A percentile compares a stretch with the other conserved stretches of the same genome.
phyloP scores from a whole-genome alignment of 2,113 vertebrate species.

The Charadrius vociferus region DNA sequence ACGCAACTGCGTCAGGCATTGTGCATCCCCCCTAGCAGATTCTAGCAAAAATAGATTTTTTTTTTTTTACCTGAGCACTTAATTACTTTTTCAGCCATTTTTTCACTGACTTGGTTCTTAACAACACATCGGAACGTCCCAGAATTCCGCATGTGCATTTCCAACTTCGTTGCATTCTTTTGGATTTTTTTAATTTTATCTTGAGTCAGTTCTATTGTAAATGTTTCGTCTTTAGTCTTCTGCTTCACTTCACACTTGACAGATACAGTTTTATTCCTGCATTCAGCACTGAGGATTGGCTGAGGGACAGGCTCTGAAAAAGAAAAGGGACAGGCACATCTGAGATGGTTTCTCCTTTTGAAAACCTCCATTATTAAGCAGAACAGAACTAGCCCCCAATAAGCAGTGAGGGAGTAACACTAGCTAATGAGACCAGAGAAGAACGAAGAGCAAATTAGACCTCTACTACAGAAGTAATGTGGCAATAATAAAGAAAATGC shows the following conservation, averaged over 20 bases:
- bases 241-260: conserved; percentile 31
- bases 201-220: not conserved
- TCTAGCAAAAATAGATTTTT: not conserved
- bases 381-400: not conserved
- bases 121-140: not conserved
- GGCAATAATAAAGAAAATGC: not conserved
- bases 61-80: conserved; percentile 39
- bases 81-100: not conserved
- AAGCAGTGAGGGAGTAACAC: not conserved
- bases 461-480: not conserved
- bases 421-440: not conserved
- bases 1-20: not conserved
- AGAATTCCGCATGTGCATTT: not conserved
- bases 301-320: conserved; percentile 50
- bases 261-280: not conserved
- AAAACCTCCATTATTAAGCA: not conserved
- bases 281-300: not conserved
- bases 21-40: not conserved
- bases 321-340: not conserved
- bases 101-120: not conserved
- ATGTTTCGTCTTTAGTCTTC: not conserved
- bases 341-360: not conserved
- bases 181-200: not conserved
- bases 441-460: not conserved
- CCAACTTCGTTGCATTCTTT: not conserved